A percentile compares a stretch with the other conserved stretches of the same genome.
phyloP scores from a whole-genome alignment of 92 coral and sea anemone genomes.

The Heteractis magnifica region DNA sequence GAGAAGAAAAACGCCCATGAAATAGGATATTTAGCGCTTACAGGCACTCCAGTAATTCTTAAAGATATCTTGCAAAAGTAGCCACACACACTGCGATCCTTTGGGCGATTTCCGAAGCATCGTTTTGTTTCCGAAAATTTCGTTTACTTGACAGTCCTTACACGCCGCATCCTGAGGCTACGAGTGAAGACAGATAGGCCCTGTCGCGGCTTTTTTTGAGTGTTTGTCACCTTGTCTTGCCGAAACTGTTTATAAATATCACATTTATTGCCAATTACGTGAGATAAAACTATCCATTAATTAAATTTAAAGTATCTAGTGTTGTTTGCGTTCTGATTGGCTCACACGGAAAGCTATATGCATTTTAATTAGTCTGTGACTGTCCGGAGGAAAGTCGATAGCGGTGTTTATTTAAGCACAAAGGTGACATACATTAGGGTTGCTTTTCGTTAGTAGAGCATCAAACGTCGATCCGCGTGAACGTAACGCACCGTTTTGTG shows the following conservation, averaged over 20 bases:
- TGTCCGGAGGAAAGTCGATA: constrained; percentile 82
- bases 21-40: background rate
- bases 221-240: constrained; percentile 91
- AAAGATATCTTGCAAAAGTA: background rate
- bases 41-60: background rate
- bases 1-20: background rate
- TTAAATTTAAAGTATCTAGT: constrained; percentile 95
- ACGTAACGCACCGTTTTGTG: constrained; percentile 37
- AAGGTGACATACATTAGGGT: constrained; percentile 70
- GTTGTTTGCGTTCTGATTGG: constrained; percentile 92
- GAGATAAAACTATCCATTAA: constrained; percentile 88
- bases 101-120: constrained; percentile 24
- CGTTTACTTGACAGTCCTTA: constrained; percentile 26
- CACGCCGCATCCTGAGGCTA: constrained; percentile 36
- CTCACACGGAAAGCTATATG: constrained; percentile 59
- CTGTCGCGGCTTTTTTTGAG: constrained; percentile 85
- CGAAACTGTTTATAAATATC: constrained; percentile 95
- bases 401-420: constrained; percentile 85
- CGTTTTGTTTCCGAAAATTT: constrained; percentile 30
- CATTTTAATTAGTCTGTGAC: constrained; percentile 76
- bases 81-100: constrained; percentile 41
- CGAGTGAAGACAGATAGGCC: constrained; percentile 35
- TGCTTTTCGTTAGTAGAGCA: constrained; percentile 41
- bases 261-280: constrained; percentile 97
- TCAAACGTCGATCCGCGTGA: constrained; percentile 27